Percentiles rank a stretch among this genome's conserved stretches.
These are phyloP conservation scores for Aradus depressus DNA, from an alignment of 2,888 invertebrate species.

Conservation along the genomic window DNA sequence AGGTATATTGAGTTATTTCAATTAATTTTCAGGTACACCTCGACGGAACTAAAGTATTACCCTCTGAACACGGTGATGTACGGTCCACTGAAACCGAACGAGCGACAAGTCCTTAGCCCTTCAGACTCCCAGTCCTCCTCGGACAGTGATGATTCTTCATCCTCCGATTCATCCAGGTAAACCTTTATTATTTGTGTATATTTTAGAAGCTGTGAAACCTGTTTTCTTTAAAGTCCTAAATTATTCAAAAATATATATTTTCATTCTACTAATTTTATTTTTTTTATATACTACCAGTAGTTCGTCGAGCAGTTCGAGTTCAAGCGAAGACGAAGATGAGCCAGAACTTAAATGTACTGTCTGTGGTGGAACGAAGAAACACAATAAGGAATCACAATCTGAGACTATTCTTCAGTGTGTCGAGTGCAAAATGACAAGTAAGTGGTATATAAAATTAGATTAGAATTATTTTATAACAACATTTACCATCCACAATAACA, in stretches of 20 bases:
- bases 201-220: not conserved
- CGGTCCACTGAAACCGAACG: conserved; percentile 44
- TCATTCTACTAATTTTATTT: not conserved
- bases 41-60: conserved; percentile 78
- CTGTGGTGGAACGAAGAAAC: conserved; percentile 38
- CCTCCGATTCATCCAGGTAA: conserved; percentile 42
- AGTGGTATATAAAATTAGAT: conserved; percentile 32
- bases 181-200: not conserved
- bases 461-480: not conserved
- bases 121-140: conserved; percentile 46
- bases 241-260: not conserved
- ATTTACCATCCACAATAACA: not conserved
- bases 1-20: too few relatives aligned
- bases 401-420: conserved; percentile 49
- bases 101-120: conserved; percentile 40
- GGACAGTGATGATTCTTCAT: conserved; percentile 41
- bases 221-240: not conserved
- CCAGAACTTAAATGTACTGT: conserved; percentile 39
- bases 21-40: conserved; percentile 55
- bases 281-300: not conserved
- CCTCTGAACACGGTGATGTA: conserved; percentile 84
- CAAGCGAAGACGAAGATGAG: conserved; percentile 28
- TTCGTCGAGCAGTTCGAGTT: conserved; percentile 34
- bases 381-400: conserved; percentile 40
- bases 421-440: conserved; percentile 50